These are phyloP conservation scores for Pandemis corylana DNA, from an alignment of 2,888 invertebrate genomes.

Conservation along the genomic window DNA sequence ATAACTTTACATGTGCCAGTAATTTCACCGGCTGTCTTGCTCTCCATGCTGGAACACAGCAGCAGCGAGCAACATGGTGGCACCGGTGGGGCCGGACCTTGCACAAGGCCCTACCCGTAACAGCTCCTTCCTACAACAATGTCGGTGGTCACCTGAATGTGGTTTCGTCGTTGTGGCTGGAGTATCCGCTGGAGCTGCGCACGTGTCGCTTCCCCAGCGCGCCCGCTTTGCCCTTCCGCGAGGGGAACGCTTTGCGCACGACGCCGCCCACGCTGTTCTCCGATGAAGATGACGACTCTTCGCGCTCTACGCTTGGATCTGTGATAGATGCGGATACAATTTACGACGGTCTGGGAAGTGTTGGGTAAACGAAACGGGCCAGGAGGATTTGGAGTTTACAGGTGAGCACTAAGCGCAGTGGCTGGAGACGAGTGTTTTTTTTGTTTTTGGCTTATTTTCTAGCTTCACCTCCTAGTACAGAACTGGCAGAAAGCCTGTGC, in stretches of 20 bases:
- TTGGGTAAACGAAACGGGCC: neutral
- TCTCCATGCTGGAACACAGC: too few species aligned
- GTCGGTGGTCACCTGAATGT: constrained; percentile 87
- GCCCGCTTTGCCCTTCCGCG: constrained; percentile 87
- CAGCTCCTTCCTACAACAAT: neutral
- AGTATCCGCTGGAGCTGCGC: constrained; percentile 91
- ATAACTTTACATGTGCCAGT: too few species aligned
- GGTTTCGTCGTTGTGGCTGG: constrained; percentile 93
- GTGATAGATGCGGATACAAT: constrained; percentile 28
- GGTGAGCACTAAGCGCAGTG: neutral
- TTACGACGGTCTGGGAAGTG: neutral
- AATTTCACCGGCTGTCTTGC: too few species aligned
- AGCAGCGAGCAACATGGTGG: too few species aligned
- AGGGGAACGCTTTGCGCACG: constrained; percentile 88
- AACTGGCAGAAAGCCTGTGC: too few species aligned
- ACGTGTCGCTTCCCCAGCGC: constrained; percentile 89
- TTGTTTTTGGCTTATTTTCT: neutral
- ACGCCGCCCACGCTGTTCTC: constrained; percentile 90
- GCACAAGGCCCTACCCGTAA: too few species aligned
- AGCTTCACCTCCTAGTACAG: neutral
- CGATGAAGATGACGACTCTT: constrained; percentile 92
- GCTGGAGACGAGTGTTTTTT: neutral
- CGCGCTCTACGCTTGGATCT: constrained; percentile 86
- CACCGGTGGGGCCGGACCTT: too few species aligned
- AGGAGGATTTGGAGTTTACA: neutral